Base-by-base conservation (phyloP, 2,113 vertebrate genomes). In the Ranitomeya variabilis region DNA sequence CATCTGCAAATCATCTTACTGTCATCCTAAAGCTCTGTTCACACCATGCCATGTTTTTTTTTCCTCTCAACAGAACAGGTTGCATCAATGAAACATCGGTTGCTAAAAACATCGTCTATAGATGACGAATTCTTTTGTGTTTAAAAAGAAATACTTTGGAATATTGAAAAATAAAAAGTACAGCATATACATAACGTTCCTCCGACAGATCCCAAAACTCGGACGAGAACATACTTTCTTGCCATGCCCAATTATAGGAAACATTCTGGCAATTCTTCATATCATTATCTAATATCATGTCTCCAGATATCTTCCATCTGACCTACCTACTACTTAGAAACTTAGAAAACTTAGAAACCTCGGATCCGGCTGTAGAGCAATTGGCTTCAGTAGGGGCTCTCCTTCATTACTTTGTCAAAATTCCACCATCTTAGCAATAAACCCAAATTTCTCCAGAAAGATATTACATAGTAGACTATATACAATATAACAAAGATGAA, bases 21-120 rank as follows among this genome's bases (percentile, higher is more conserved):
- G 71, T 74, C 71, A 74, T 74, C 18, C 31, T 74, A 45, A 45
- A 74, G 71, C 71, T 74, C 71, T 74, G 71, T 74, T 74, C 71
- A 74, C 71, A 74, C 31, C 16, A 45, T 6, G 14, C 71, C 45
- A 31, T 37, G 37, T 74, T 74, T 15, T 45, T 74, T 73, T 73
- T 73, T 37, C 6, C 21, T 66, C 62, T 64, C 16, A 66, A 5
- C 71, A 23, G 66, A 69, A 69, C 31, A 45, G 31, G 71, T 45
- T 74, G 71, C 71, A 74, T 45, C 18, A 74, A 45, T 74, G 71
- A 74, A 45, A 16, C 71, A 74, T 74, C 31, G 45, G 71, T 74
- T 74, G 45, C 18, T 13, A 74, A 74, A 18, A 18, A 74, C 9
- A 4, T 45, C 31, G 19, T 74, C 71, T 74, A 74, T 45, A 45